Percentiles rank a stretch among this genome's conserved stretches.
phyloP scores from a whole-genome alignment of 1,140 invertebrate species.

The Brachionus calyciflorus region DNA sequence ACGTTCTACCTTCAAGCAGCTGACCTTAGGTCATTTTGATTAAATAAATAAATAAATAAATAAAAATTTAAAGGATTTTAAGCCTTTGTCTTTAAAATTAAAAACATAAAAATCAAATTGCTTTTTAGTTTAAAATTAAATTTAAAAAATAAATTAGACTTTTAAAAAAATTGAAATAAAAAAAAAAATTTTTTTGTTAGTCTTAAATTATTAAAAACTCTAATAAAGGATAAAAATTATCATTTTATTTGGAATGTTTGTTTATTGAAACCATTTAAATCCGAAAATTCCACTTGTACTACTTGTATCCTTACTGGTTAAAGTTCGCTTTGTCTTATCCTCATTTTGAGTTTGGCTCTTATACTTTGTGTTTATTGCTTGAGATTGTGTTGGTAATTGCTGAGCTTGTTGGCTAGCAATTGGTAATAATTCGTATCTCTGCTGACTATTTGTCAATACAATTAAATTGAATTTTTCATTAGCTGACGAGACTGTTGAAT shows the following conservation, averaged over 20 bases:
- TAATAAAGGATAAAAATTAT: neutral
- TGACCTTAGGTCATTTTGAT: too few species aligned
- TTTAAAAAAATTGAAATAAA: too few species aligned
- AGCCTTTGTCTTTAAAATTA: too few species aligned
- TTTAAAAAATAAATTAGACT: too few species aligned
- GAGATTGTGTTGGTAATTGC: neutral
- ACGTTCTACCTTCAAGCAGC: too few species aligned
- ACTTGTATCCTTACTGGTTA: neutral
- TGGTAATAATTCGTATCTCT: slow-evolving; percentile 35
- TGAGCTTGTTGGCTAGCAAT: slow-evolving; percentile 39
- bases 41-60: too few species aligned
- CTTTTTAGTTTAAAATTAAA: too few species aligned
- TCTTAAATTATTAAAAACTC: neutral
- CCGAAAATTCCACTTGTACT: neutral
- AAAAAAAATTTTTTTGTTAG: too few species aligned
- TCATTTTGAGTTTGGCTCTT: neutral
- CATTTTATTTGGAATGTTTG: neutral
- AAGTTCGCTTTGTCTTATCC: neutral
- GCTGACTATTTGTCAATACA: slow-evolving; percentile 10
- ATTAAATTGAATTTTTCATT: slow-evolving; percentile 40
- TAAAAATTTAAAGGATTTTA: slow-evolving; percentile 29
- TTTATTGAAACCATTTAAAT: slow-evolving; percentile 40
- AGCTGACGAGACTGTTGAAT: neutral
- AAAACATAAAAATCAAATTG: too few species aligned
- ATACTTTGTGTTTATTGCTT: neutral